Evolutionary conservation across 2,888 invertebrate genomes (phyloP).

Genomic region (Amblyjoppa proteus): DNA sequence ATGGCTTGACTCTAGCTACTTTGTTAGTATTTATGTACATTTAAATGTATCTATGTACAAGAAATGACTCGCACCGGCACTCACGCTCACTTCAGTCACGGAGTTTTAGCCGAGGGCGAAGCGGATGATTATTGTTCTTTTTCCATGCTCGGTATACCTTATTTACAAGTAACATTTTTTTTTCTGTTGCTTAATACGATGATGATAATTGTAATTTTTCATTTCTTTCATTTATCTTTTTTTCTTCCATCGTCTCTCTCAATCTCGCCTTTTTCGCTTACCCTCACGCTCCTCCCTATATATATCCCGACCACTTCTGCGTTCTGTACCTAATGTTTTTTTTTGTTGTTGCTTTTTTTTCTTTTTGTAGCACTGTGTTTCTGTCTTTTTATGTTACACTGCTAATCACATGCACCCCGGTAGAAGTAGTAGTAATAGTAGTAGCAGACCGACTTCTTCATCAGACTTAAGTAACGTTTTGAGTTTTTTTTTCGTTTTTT

Average conservation of each 20-base stretch:
- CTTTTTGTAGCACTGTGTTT: conserved; percentile 72
- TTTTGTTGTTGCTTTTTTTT: conserved; percentile 53
- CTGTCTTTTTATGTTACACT: conserved; percentile 66
- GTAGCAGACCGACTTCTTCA: conserved; percentile 55
- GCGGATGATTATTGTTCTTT: conserved; percentile 74
- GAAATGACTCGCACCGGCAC: conserved; percentile 83
- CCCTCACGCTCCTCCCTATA: conserved; percentile 18
- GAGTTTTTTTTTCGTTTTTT: conserved; percentile 43
- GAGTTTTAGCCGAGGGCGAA: conserved; percentile 78
- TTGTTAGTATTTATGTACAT: conserved; percentile 81
- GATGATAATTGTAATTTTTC: conserved; percentile 77
- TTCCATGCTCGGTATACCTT: conserved; percentile 79
- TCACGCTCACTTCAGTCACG: conserved; percentile 80
- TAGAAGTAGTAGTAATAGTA: conserved; percentile 49
- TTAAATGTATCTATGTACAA: conserved; percentile 84
- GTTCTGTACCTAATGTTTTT: conserved; percentile 57
- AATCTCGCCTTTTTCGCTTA: conserved; percentile 30
- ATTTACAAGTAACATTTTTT: conserved; percentile 83
- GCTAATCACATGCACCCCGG: conserved; percentile 71
- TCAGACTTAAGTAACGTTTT: conserved; percentile 80
- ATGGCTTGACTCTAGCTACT: conserved; percentile 72
- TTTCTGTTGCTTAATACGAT: conserved; percentile 77
- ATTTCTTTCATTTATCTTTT: conserved; percentile 60
- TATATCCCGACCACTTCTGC: conserved; percentile 54
- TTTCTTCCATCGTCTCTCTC: conserved; percentile 40